Evolutionary conservation across 2,113 vertebrate species (phyloP), one percentile per base, ranked within the genome.

Genomic region (Mormyrus lacerda): DNA sequence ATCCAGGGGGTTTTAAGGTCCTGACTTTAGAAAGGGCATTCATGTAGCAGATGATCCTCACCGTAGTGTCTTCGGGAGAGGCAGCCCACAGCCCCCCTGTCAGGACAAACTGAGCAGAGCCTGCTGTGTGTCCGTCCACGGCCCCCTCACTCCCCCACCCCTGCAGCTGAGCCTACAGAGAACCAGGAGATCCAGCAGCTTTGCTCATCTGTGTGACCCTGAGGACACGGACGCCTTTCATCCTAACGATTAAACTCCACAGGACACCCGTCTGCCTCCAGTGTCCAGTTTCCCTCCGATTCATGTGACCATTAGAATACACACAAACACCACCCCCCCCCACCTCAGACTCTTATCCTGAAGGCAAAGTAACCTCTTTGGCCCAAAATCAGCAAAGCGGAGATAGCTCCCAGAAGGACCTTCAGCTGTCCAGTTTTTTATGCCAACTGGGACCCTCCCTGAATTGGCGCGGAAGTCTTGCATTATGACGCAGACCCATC

Each of bases 101-200:
- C 69, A 79, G 73, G 17, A 39, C 73, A 79, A 8, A 13, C 73
- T 42, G 73, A 79, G 17, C 4, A 21, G 73, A 79, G 31, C 73
- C 73, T 79, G 35, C 31, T 79, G 44, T 21, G 45, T 50, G n/a
- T 85, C 44, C 0, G 11, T 85, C 83, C n/a, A 27, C 47, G 10
- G 24, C 83, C n/a, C 21, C 83, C 83, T 24, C 47, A n/a, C 83
- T 27, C 44, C 44, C 27, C 61, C 10, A 31, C 10, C 61, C n/a
- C 73, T 48, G 73, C 73, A 79, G 73, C 73, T 79, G 73, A 31
- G 83, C 4, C 89, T 27, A 58, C 85, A 44, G 50, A 87, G 85
- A 27, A 39, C n/a, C 61, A 87, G 44, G 10, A 27, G n/a, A 85
- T 48, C 44, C 83, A 48, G 50, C 31, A 50, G 27, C 89, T 88